Evolutionary conservation across 2,888 invertebrate species (phyloP).

Genomic region (Embidobia sp.): DNA sequence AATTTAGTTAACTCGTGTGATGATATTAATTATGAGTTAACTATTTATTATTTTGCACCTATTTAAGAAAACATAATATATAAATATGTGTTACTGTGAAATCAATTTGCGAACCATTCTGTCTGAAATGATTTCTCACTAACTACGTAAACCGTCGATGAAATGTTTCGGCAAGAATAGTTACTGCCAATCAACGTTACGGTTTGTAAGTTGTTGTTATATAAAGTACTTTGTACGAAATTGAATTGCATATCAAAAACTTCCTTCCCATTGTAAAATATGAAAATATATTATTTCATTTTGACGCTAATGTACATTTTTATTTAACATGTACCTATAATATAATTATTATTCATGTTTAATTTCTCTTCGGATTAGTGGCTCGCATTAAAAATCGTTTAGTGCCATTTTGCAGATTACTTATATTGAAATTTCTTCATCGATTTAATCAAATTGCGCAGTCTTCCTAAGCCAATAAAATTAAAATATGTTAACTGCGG

Average conservation of each 20-base stretch:
- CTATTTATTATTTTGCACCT: conserved; percentile 9
- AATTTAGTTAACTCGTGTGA: conserved; percentile 49
- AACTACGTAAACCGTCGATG: neutral
- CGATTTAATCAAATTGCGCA: neutral
- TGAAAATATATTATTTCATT: conserved; percentile 13
- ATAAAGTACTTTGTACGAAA: conserved; percentile 44
- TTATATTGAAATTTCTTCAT: neutral
- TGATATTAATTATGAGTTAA: conserved; percentile 56
- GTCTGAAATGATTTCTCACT: conserved; percentile 1
- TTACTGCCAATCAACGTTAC: conserved; percentile 38
- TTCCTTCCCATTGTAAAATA: conserved; percentile 26
- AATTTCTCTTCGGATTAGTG: conserved; percentile 6
- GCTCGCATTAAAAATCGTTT: conserved; percentile 11
- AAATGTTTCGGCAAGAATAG: conserved; percentile 11
- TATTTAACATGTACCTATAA: conserved; percentile 31
- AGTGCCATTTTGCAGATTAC: conserved; percentile 26
- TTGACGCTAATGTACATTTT: conserved; percentile 33
- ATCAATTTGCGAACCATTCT: neutral
- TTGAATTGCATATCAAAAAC: conserved; percentile 15
- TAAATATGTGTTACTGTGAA: conserved; percentile 11
- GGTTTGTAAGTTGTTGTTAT: conserved; percentile 44
- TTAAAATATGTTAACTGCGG: neutral
- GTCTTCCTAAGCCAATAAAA: neutral
- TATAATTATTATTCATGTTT: conserved; percentile 25
- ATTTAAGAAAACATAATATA: conserved; percentile 41